phyloP scores from a whole-genome alignment of 2,888 invertebrate genomes.

The Nemoura dubitans region DNA sequence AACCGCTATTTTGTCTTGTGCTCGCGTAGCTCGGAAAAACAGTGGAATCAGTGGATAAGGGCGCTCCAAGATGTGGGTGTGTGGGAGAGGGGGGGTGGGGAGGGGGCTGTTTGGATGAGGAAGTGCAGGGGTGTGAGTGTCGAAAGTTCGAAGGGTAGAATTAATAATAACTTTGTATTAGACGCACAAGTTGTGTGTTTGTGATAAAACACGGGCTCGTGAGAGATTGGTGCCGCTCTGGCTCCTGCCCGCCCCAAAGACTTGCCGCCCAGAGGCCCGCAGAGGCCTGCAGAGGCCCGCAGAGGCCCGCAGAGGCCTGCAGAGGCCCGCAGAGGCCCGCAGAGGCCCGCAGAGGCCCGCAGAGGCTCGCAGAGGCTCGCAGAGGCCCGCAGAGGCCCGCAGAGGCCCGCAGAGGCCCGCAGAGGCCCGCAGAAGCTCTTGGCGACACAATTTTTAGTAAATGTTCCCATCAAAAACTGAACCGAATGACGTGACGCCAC shows the following conservation, averaged over 20 bases:
- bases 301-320: no score
- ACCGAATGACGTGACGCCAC: no score
- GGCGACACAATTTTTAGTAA: no score
- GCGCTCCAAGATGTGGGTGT: not conserved
- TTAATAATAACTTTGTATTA: conserved; percentile 50
- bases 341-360: no score
- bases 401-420: no score
- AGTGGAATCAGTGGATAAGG: conserved; percentile 17
- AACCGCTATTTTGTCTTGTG: conserved; percentile 44
- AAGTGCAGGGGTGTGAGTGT: not conserved
- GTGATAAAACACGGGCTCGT: conserved; percentile 1
- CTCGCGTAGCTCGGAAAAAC: conserved; percentile 34
- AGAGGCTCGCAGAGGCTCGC: no score
- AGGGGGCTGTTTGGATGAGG: not conserved
- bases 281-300: no score
- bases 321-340: no score
- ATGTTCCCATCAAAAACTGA: no score
- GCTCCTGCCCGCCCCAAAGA: no score
- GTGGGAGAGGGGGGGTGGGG: not conserved
- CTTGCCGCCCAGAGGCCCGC: not conserved
- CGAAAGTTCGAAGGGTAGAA: conserved; percentile 42
- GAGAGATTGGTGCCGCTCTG: not conserved
- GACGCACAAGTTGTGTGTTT: conserved; percentile 43
- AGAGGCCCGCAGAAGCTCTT: no score
- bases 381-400: no score